These are phyloP conservation scores for Spinibarbus caldwelli DNA, from an alignment of 2,797 vertebrate species.

Conservation along the genomic window DNA sequence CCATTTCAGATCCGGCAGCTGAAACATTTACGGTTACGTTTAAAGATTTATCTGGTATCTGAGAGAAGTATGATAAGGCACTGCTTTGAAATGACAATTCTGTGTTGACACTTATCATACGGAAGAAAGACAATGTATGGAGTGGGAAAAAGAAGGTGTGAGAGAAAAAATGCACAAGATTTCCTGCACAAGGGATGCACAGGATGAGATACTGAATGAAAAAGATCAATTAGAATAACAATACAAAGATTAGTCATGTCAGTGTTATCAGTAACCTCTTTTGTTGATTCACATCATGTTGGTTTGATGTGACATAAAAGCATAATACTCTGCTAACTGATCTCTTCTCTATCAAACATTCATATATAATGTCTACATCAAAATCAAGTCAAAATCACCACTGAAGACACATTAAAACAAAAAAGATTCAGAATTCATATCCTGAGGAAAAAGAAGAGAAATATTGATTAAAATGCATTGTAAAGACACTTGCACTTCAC, in stretches of 20 bases:
- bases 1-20: not conserved
- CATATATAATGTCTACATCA: not conserved
- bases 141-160: slow-evolving; percentile 68
- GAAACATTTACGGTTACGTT: not conserved
- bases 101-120: slow-evolving; percentile 76
- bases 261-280: slow-evolving; percentile 86
- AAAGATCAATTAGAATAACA: slow-evolving; percentile 54
- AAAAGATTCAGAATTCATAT: slow-evolving; percentile 54
- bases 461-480: slow-evolving; percentile 68
- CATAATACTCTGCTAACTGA: slow-evolving; percentile 22
- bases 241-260: slow-evolving; percentile 83
- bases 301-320: slow-evolving; percentile 73
- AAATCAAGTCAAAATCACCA: slow-evolving; percentile 6
- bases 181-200: slow-evolving; percentile 65
- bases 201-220: slow-evolving; percentile 62
- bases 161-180: slow-evolving; percentile 56
- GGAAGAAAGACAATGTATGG: slow-evolving; percentile 75
- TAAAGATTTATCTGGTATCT: slow-evolving; percentile 80
- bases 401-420: not conserved
- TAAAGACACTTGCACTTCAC: slow-evolving; percentile 62
- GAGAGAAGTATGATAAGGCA: slow-evolving; percentile 78
- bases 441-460: slow-evolving; percentile 69
- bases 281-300: slow-evolving; percentile 79
- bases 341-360: not conserved
- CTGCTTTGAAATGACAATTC: slow-evolving; percentile 76